phyloP scores from a whole-genome alignment of 53 echinoderm and acorn worm genomes.

The Actinopyga echinites region DNA sequence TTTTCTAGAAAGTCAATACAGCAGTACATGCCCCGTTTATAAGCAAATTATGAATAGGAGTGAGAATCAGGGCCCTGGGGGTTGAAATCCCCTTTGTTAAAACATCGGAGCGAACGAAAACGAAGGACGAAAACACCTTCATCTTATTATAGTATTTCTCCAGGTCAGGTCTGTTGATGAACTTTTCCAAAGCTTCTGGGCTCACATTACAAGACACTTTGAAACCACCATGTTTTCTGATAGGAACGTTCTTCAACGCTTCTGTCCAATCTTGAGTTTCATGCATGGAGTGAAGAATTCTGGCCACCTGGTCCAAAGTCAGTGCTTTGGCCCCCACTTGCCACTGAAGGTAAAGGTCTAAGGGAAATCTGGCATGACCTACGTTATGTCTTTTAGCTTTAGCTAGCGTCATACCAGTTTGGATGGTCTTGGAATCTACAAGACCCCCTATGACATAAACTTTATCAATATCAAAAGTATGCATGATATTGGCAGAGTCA shows the following conservation, averaged over 20 bases:
- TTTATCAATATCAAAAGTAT: constrained; percentile 65
- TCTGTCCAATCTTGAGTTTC: constrained; percentile 67
- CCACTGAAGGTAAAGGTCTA: constrained; percentile 85
- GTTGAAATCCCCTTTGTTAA: no score
- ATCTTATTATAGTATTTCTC: constrained; percentile 8
- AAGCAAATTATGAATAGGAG: no score
- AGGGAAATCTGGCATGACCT: constrained; percentile 77
- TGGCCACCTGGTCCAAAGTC: constrained; percentile 82
- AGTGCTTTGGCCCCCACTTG: constrained; percentile 69
- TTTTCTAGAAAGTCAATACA: not conserved
- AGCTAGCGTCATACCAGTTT: constrained; percentile 67
- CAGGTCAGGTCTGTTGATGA: not conserved
- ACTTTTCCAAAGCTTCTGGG: not conserved
- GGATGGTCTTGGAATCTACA: constrained; percentile 66
- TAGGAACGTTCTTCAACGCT: constrained; percentile 84
- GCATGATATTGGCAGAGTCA: constrained; percentile 82
- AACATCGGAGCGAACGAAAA: no score
- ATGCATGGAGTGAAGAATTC: constrained; percentile 73
- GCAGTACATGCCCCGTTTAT: no score
- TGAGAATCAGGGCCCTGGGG: no score
- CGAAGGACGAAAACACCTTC: no score
- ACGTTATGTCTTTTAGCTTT: constrained; percentile 76
- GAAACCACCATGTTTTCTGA: constrained; percentile 77
- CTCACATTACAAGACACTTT: constrained; percentile 19
- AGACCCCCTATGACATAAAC: constrained; percentile 85